These are phyloP conservation scores for Ommatoiulus sabulosus DNA, from an alignment of 2,888 invertebrate genomes.

Conservation along the genomic window DNA sequence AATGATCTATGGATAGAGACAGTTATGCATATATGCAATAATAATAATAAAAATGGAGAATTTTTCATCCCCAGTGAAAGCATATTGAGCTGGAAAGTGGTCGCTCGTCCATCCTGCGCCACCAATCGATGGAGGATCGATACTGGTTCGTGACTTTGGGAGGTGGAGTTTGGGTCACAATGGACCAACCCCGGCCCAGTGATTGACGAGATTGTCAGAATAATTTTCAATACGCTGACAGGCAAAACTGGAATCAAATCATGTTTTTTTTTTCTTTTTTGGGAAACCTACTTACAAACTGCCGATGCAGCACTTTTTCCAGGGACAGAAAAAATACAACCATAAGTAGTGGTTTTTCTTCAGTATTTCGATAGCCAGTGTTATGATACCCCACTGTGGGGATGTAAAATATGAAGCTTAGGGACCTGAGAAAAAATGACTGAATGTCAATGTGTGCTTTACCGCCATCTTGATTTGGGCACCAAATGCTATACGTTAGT, in stretches of 20 bases:
- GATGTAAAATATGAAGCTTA: not conserved
- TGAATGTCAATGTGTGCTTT: too few species aligned
- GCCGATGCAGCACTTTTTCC: not conserved
- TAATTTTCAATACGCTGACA: conserved; percentile 53
- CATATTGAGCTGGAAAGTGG: conserved; percentile 35
- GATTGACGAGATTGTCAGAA: conserved; percentile 53
- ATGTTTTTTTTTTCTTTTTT: not conserved
- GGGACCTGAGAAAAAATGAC: not conserved
- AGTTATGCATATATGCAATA: conserved; percentile 45
- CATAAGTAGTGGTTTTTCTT: not conserved
- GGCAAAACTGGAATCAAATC: conserved; percentile 48
- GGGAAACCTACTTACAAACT: conserved; percentile 3
- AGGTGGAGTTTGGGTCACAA: conserved; percentile 51
- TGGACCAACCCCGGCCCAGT: conserved; percentile 32
- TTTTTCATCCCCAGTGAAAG: conserved; percentile 45
- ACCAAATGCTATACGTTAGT: too few species aligned
- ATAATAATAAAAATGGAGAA: conserved; percentile 45
- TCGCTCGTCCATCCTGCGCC: conserved; percentile 41
- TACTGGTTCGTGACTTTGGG: conserved; percentile 41
- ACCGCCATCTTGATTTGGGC: not conserved
- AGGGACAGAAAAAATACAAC: not conserved
- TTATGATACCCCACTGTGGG: conserved; percentile 2
- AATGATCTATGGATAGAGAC: conserved; percentile 30
- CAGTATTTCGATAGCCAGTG: not conserved
- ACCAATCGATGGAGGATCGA: conserved; percentile 48